Percentiles rank a stretch among this genome's conserved stretches.
Conservation (phyloP, 2,888 invertebrate species). For the Eupithecia tripunctaria region DNA sequence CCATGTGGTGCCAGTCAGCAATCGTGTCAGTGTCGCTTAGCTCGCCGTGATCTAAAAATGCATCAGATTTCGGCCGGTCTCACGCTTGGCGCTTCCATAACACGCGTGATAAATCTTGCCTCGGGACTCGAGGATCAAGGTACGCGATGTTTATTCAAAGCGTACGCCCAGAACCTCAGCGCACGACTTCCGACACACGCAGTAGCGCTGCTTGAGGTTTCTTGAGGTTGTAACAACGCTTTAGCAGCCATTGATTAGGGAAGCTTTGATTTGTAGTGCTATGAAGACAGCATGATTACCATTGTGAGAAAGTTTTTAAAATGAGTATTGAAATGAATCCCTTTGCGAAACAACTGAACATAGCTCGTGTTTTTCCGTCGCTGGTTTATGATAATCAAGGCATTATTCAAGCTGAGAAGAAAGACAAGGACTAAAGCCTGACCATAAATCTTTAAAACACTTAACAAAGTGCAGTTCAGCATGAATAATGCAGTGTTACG, state of each 20-base stretch:
- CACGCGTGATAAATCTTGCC: conserved; percentile 15
- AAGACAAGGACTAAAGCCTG: neutral
- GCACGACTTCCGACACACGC: neutral
- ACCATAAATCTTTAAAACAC: conserved; percentile 19
- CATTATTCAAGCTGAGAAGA: conserved; percentile 5
- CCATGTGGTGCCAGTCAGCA: neutral
- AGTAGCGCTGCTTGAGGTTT: neutral
- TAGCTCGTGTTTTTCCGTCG: neutral
- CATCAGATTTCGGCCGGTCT: conserved; percentile 9
- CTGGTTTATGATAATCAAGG: neutral
- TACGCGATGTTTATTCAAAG: conserved; percentile 22
- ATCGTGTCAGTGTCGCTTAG: neutral
- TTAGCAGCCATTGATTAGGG: neutral
- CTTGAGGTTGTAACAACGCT: neutral
- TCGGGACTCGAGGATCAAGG: neutral
- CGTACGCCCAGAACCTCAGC: conserved; percentile 16
- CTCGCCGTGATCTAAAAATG: neutral
- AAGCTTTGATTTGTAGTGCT: too few relatives aligned
- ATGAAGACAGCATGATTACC: neutral
- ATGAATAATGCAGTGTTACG: conserved; percentile 32
- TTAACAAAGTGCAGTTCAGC: conserved; percentile 11
- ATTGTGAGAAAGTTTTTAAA: neutral
- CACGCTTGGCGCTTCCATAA: conserved; percentile 1
- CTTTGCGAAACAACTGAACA: neutral
- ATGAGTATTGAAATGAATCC: neutral